A percentile compares a stretch with the other conserved stretches of the same genome.
Evolutionary conservation across 2,113 vertebrate species (phyloP).

Genomic region (Myotis lucifugus): DNA sequence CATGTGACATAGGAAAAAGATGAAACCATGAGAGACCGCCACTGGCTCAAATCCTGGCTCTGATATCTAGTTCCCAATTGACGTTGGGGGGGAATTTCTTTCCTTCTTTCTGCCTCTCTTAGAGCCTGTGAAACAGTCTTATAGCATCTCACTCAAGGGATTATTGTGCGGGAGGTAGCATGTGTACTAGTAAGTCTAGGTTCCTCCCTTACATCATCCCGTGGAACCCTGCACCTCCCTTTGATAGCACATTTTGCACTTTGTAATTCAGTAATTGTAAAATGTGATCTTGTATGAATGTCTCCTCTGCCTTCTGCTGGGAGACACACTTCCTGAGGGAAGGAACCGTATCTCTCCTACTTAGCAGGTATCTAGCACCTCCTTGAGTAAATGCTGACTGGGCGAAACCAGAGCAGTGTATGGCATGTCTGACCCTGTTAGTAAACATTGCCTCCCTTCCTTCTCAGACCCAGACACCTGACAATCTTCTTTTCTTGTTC

Average conservation of each 20-base stretch:
- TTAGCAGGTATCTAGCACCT: too few species aligned
- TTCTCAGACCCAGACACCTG: background rate
- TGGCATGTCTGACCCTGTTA: rapidly evolving
- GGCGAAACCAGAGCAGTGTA: background rate
- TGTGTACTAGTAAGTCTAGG: background rate
- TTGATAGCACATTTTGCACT: background rate
- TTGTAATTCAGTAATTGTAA: background rate
- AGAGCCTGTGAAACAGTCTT: background rate
- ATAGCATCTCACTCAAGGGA: background rate
- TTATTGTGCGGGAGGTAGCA: background rate
- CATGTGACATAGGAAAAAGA: background rate
- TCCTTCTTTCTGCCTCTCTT: background rate
- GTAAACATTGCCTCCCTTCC: background rate
- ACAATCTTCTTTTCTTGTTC: background rate
- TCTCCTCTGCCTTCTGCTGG: background rate
- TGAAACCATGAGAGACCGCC: background rate
- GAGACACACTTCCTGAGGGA: background rate
- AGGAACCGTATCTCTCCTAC: background rate
- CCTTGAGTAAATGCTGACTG: background rate
- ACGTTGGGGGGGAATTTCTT: background rate
- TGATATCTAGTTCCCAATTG: background rate
- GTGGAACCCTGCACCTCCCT: background rate
- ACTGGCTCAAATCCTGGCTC: background rate
- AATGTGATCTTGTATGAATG: background rate
- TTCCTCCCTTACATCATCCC: background rate